Evolutionary conservation across 2,797 vertebrate genomes (phyloP), one percentile per base, ranked within the genome.

Genomic region (Danio aesculapii): DNA sequence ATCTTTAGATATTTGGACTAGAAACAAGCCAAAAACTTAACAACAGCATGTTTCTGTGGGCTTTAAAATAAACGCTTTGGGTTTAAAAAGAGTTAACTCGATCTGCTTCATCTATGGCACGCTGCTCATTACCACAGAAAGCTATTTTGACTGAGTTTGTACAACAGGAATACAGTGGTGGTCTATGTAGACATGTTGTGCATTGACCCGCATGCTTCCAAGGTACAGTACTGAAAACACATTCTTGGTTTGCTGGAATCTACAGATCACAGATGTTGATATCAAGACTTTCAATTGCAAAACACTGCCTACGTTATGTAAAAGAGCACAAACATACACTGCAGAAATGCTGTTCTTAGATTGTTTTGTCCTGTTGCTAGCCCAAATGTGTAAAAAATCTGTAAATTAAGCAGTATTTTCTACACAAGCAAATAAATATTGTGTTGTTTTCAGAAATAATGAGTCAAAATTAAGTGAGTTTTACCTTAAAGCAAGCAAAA

Each of bases 121-220:
- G 72, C 39, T 55, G 61, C 39, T 16, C n/a, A 75, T 52, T 16
- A 44, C 49, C 49, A 43, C 7, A 13, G 69, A 44, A 2, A 57
- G 41, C 17, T 67, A 59, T 73, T 46, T 73, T 43, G 69, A 73
- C 17, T 64, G 41, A 46, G 41, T 73, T 6, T 47, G 70, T 59
- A 21, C 4, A 59, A 47, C 50, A 46, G 39, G 53, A 19, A 43
- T 21, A 0, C 21, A 17, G 17, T 39, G 0, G 14, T 39, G n/a
- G 47, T 39, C 17, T n/a, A 8, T 12, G 8, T 3, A 16, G 8
- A 44, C 55, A n/a, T 55, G 61, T 76, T 59, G 21, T 10, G 21
- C 17, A 6, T 13, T 55, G 4, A 46, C 75, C 50, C 16, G 2
- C 66, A 58, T 47, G 12, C 50, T n/a, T 44, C n/a, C 17, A 30